Evolutionary conservation across 1,140 invertebrate species (phyloP).

Genomic region (Gryon sp.): DNA sequence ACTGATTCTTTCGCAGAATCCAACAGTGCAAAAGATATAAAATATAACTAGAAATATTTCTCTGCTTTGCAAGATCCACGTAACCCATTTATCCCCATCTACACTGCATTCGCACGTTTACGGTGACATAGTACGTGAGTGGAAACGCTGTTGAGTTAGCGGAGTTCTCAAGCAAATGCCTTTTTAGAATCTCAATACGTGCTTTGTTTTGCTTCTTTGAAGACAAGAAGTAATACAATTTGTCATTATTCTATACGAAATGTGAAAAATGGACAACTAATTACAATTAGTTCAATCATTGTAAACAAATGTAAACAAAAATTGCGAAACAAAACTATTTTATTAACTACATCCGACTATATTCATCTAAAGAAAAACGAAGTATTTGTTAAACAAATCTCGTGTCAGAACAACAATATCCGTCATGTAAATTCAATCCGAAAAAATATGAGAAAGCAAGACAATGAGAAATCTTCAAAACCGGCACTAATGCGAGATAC

Average conservation of each 20-base stretch:
- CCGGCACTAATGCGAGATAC: no score
- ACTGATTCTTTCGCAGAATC: conserved; percentile 1
- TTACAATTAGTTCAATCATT: background rate
- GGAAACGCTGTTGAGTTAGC: conserved; percentile 36
- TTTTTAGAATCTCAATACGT: conserved; percentile 39
- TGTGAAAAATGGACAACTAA: background rate
- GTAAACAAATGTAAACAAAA: no score
- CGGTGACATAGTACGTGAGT: conserved; percentile 47
- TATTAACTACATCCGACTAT: no score
- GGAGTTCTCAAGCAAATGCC: conserved; percentile 23
- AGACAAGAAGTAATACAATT: conserved; percentile 13
- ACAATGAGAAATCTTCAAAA: no score
- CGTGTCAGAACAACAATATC: no score
- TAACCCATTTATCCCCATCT: conserved; percentile 50
- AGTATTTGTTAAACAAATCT: no score
- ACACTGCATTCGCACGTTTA: conserved; percentile 33
- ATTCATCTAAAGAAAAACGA: no score
- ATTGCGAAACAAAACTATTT: no score
- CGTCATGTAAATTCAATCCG: no score
- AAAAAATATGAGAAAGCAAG: no score
- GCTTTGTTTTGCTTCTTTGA: conserved; percentile 32
- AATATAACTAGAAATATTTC: conserved; percentile 35
- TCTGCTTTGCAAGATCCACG: conserved; percentile 36
- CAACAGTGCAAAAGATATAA: conserved; percentile 3
- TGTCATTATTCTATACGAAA: conserved; percentile 1